phyloP scores from a whole-genome alignment of 2,113 vertebrate genomes.

The Apteryx owenii region DNA sequence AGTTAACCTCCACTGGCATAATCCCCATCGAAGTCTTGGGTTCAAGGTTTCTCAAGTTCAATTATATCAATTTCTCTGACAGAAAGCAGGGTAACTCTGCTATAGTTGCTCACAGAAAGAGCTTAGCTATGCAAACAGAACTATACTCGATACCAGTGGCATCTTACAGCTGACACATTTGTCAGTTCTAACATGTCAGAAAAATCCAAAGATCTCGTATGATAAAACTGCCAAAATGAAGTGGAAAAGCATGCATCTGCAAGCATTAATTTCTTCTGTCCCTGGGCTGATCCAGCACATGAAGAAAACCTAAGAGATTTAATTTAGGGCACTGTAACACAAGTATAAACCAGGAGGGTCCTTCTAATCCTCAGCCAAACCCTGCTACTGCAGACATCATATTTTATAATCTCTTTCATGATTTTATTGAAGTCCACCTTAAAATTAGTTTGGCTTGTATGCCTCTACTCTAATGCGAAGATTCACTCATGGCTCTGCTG shows the following conservation, averaged over 20 bases:
- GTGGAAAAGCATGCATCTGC: background rate
- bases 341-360: background rate
- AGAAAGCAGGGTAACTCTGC: background rate
- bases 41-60: background rate
- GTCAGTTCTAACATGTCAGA: background rate
- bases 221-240: conserved; percentile 20
- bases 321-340: background rate
- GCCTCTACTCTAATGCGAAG: background rate
- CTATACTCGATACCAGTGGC: background rate
- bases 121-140: background rate
- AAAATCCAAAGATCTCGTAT: conserved; percentile 2
- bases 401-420: background rate
- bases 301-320: background rate
- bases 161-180: conserved; percentile 21
- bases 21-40: background rate
- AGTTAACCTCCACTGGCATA: background rate
- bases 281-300: background rate
- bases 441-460: background rate
- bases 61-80: background rate
- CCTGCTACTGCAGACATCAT: fast-evolving
- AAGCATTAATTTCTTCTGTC: background rate
- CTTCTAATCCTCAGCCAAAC: background rate
- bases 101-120: background rate
- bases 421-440: background rate
- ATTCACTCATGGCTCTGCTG: background rate